Base-by-base conservation (phyloP, 2,797 vertebrate species). In the Malacoraja senta region DNA sequence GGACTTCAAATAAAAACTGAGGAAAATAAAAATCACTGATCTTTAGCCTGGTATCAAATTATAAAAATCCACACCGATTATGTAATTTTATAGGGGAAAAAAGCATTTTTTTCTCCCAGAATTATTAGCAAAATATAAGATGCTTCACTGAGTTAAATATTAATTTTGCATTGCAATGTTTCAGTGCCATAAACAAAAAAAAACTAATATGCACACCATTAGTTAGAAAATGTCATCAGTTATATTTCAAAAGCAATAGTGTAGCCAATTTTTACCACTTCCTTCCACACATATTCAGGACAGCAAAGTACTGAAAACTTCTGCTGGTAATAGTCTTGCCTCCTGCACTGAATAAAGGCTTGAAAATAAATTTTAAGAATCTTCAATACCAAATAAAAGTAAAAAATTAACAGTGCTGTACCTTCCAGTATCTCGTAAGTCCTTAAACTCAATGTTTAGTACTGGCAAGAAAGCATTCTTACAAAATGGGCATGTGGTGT, bases 401-500 rank as follows among this genome's bases (percentile, higher is more conserved):
- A 19, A 68, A 88, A 92, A 15, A 29, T 9, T 53, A 53, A 72
- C 1, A 19, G 95, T 95, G 95, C 94, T 53, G 71, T 92, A 99
- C 99, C 98, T 97, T 21, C 96, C 95, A 94, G 96, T 96, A 1
- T 98, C 95, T 94, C 98, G 98, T 10, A 99, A 95, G 95, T 99
- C 99, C 72, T 98, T 98, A 95, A 99, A 99, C 96, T 99, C 99
- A 19, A 99, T 93, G 93, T 99, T 97, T 95, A 99, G 96, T 93
- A 99, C 95, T 86, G 99, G 99, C 1, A 99, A 96, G 94, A 99
- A 99, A 93, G 97, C 96, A 44, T 94, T 97, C 96, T 96, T 96
- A 95, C 99, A 99, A 96, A 98, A 99, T 21, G 98, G 98, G 94
- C 99, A 99, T 38, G 96, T 98, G 93, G 98, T 98, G 94, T 99